Evolutionary conservation across 2,888 invertebrate species (phyloP), one percentile per base, ranked within the genome.

Genomic region (Micoletzkya japonica): DNA sequence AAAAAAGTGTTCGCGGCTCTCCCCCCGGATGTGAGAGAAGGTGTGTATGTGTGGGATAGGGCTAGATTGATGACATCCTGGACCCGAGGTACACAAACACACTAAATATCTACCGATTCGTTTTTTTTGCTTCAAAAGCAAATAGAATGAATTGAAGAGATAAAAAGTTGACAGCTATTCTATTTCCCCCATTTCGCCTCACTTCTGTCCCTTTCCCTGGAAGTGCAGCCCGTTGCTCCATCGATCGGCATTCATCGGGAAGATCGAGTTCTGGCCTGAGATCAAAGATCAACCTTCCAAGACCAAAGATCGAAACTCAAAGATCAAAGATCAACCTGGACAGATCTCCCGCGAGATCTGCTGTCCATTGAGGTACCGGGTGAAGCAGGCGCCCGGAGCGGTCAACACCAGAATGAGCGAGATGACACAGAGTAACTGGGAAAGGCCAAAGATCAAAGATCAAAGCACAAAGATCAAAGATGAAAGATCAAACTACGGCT

Each of bases 191-290:
- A 44, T 10, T 44, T 10, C 0, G 1, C 6, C 71, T 28, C 56
- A 84, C 84, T 82, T 85, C 73, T 84, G 81, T 4, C 84, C 84
- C 32, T 83, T 72, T 70, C 82, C 79, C 70, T 84, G 84, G 68
- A 84, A 85, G 66, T 84, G 84, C 6, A 84, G 72, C 2, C 83
- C 83, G 52, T 80, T 82, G 69, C 79, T 80, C 84, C 84, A 84
- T 50, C 84, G 76, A 70, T 84, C 84, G n/a, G 83, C 81, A 60
- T 84, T 84, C 84, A 84, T 84, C n/a, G 84, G 84, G 71, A 84
- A 84, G 14, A 84, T 81, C n/a, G 81, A 77, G 73, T 83, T 83
- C 44, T 79, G 79, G 24, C 83, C 82, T 28, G 83, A 82, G 54
- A 44, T 60, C 28, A 24, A 28, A 10, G 17, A 39, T 39, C 39